A percentile compares a stretch with the other conserved stretches of the same genome.
Conservation (phyloP, 2,113 vertebrate genomes). For the Xenopus borealis region DNA sequence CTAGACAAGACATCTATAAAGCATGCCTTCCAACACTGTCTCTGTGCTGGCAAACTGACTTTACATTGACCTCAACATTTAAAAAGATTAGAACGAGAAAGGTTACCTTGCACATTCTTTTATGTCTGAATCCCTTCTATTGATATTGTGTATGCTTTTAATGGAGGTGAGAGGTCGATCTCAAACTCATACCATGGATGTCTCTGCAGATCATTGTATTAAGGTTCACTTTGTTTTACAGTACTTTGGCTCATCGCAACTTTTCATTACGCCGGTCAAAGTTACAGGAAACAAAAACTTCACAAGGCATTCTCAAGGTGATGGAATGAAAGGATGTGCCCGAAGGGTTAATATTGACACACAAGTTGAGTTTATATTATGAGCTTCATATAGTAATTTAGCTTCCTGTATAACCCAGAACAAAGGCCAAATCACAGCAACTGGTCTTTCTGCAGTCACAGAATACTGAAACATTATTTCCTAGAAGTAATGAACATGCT, state of each 20-base stretch:
- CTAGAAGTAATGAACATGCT: too few species aligned
- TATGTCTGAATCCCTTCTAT: not conserved
- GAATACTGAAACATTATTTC: too few species aligned
- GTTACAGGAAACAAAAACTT: not conserved
- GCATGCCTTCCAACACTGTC: not conserved
- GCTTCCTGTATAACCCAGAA: too few species aligned
- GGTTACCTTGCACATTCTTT: slow-evolving; percentile 30
- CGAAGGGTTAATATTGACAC: slow-evolving; percentile 13
- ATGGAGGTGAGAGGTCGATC: slow-evolving; percentile 29
- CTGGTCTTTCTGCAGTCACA: too few species aligned
- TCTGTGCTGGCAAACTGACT: not conserved
- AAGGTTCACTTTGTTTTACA: slow-evolving; percentile 35
- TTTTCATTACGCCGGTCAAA: slow-evolving; percentile 33
- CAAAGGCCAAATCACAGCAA: too few species aligned
- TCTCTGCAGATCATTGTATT: slow-evolving; percentile 31
- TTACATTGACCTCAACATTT: not conserved
- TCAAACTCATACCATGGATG: slow-evolving; percentile 18
- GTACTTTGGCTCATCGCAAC: slow-evolving; percentile 22
- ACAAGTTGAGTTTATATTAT: not conserved
- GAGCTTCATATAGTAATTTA: too few species aligned
- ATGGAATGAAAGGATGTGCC: slow-evolving; percentile 7
- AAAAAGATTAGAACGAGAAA: not conserved
- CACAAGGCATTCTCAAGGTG: slow-evolving; percentile 1
- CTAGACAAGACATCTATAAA: not conserved
- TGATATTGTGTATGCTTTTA: slow-evolving; percentile 31